Percentiles rank a stretch among this genome's conserved stretches.
Conservation (phyloP, 2,113 vertebrate species). For the Elephantulus edwardii region DNA sequence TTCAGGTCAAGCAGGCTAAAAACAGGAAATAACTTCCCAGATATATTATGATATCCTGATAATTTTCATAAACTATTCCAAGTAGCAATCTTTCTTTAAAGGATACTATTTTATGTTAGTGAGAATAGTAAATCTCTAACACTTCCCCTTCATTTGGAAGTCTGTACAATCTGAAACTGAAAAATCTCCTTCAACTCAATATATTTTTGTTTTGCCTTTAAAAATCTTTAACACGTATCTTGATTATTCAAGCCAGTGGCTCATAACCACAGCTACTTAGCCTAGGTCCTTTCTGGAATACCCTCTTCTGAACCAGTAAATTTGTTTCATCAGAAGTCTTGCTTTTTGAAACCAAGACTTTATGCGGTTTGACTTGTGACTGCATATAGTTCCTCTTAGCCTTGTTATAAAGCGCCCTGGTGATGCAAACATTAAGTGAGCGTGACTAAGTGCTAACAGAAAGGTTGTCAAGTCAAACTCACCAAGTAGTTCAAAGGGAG, state of each 20-base stretch:
- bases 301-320: not conserved
- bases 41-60: slow-evolving; percentile 5
- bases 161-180: not conserved
- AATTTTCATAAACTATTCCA: slow-evolving; percentile 47
- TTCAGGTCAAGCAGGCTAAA: not conserved
- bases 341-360: slow-evolving; percentile 1
- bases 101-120: not conserved
- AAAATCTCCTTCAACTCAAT: slow-evolving; percentile 9
- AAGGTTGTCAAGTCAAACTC: not conserved
- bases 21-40: slow-evolving; percentile 52
- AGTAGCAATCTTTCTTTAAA: slow-evolving; percentile 16
- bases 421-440: not conserved
- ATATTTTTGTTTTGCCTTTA: not conserved
- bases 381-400: not conserved
- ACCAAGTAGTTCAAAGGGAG: not conserved
- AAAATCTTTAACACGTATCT: slow-evolving; percentile 21
- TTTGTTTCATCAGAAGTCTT: not conserved
- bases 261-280: not conserved
- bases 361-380: not conserved
- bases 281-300: slow-evolving; percentile 20
- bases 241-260: slow-evolving; percentile 23
- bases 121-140: not conserved
- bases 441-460: no score
- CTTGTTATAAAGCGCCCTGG: not conserved
- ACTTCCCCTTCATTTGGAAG: not conserved